Evolutionary conservation across 2,888 invertebrate genomes (phyloP).

Genomic region (Busseola fusca): DNA sequence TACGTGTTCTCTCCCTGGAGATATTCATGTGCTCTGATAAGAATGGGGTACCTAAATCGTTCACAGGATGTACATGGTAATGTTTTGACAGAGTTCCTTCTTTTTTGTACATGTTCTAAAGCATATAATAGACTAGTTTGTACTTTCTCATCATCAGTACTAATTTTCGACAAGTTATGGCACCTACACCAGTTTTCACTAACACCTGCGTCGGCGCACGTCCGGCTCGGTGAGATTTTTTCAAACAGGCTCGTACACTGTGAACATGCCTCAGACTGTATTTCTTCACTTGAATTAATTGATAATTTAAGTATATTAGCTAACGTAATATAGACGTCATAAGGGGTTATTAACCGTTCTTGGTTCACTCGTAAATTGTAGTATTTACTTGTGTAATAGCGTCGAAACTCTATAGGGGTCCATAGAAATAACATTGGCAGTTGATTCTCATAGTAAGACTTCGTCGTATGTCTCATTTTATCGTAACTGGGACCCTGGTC

Average conservation of each 20-base stretch:
- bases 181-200: slow-evolving; percentile 94
- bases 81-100: slow-evolving; percentile 66
- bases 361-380: slow-evolving; percentile 90
- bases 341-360: slow-evolving; percentile 92
- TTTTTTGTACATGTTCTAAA: slow-evolving; percentile 70
- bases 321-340: slow-evolving; percentile 92
- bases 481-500: slow-evolving; percentile 94
- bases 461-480: slow-evolving; percentile 89
- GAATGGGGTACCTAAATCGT: slow-evolving; percentile 82
- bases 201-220: slow-evolving; percentile 91
- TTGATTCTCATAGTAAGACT: slow-evolving; percentile 94
- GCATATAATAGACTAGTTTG: slow-evolving; percentile 82
- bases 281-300: slow-evolving; percentile 63
- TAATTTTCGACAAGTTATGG: slow-evolving; percentile 76
- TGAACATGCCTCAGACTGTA: slow-evolving; percentile 88
- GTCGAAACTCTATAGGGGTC: slow-evolving; percentile 90
- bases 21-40: slow-evolving; percentile 82
- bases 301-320: slow-evolving; percentile 89
- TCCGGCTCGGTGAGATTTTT: slow-evolving; percentile 88
- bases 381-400: slow-evolving; percentile 87
- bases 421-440: slow-evolving; percentile 92
- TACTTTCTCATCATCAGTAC: slow-evolving; percentile 77
- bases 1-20: slow-evolving; percentile 75
- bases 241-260: slow-evolving; percentile 90
- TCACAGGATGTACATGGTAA: slow-evolving; percentile 82